Evolutionary conservation across 1,140 invertebrate species (phyloP), one percentile per base, ranked within the genome.

Genomic region (Campoletis sonorensis): DNA sequence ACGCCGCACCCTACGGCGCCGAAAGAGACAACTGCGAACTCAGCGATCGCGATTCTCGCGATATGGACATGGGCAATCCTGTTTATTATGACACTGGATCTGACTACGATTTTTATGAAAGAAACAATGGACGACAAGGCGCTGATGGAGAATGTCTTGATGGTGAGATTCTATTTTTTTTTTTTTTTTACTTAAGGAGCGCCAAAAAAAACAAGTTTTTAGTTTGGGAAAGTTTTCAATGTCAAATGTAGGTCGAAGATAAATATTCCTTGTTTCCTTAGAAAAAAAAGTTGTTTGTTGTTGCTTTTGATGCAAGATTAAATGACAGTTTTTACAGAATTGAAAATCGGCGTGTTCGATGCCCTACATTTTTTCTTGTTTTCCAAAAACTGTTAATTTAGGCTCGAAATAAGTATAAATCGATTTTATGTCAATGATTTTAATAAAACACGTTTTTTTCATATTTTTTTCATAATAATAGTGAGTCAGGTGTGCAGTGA

Each of bases 401-500:
- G n/a, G n/a, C n/a, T n/a, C n/a, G n/a, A n/a, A n/a, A n/a, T n/a
- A n/a, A n/a, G n/a, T n/a, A n/a, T n/a, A n/a, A n/a, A n/a, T n/a
- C n/a, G n/a, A n/a, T n/a, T n/a, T n/a, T n/a, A n/a, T n/a, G n/a
- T n/a, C n/a, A n/a, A n/a, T n/a, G n/a, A n/a, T n/a, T n/a, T n/a
- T n/a, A 61, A 79, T 78, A 61, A 26, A 76, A 54, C 37, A 21
- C 27, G 68, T 72, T 68, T 67, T n/a, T 49, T 26, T 79, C 40
- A 68, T 10, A 70, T 33, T 75, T 84, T 84, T 72, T 40, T 68
- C 70, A 33, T 68, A 8, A 67, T 91, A 92, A 10, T 86, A 98
- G 97, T 98, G 45, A 96, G 95, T 79, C 97, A 98, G 94, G 95
- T 96, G 0, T 98, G 97, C 90, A 97, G 96, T 86, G 96, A 97